Conservation (phyloP, 2,113 vertebrate genomes). For the Microcebus ravelobensis region DNA sequence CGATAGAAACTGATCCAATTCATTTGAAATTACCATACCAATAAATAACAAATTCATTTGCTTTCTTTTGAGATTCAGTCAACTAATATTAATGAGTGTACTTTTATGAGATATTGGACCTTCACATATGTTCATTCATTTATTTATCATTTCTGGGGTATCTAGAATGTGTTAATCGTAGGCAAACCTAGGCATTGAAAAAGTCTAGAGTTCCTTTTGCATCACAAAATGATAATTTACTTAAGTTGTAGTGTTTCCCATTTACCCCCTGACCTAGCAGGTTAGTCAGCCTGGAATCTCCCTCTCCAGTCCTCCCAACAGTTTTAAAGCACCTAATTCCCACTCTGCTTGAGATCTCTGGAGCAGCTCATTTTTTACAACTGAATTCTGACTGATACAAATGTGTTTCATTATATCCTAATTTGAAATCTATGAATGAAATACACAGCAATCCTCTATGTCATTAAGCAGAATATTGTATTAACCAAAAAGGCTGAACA, state of each 20-base stretch:
- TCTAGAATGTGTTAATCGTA: not conserved
- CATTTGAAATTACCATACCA: not conserved
- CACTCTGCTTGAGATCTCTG: not conserved
- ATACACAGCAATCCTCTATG: not conserved
- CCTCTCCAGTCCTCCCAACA: not conserved
- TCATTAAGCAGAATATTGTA: not conserved
- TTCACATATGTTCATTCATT: not conserved
- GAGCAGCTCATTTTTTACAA: not conserved
- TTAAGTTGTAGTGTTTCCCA: not conserved
- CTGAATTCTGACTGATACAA: not conserved
- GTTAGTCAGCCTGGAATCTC: not conserved
- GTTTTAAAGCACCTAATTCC: not conserved
- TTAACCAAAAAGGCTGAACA: not conserved
- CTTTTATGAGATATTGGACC: not conserved
- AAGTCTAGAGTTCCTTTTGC: not conserved
- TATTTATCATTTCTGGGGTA: not conserved
- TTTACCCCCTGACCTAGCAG: not conserved
- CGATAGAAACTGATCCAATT: not conserved
- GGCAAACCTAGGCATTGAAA: not conserved
- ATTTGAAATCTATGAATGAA: slow-evolving; percentile 35
- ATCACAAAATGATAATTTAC: not conserved
- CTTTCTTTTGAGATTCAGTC: not conserved
- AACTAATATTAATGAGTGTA: not conserved
- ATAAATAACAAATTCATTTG: not conserved
- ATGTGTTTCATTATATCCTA: not conserved